Percentiles rank a stretch among this genome's conserved stretches.
Conservation (phyloP, 2,888 invertebrate genomes). For the Ctenicera cuprea region DNA sequence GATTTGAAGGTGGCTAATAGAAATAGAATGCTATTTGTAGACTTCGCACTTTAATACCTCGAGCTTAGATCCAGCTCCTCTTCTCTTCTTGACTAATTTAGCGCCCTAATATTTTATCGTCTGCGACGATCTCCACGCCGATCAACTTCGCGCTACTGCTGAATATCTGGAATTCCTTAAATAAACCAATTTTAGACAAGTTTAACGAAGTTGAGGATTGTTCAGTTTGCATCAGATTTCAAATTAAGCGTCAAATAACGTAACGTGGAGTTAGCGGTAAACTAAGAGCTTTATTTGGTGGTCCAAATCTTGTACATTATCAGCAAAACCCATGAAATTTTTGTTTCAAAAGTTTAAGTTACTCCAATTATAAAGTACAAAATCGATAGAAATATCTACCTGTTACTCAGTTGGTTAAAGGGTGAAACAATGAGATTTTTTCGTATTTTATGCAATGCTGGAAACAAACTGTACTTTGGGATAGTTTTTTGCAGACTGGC, state of each 20-base stretch:
- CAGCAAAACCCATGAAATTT: not conserved
- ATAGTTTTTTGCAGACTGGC: no score
- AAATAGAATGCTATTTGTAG: conserved; percentile 9
- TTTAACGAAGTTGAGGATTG: conserved; percentile 15
- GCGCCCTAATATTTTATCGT: conserved; percentile 19
- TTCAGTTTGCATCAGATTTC: conserved; percentile 14
- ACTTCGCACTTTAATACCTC: conserved; percentile 6
- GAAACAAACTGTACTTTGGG: no score
- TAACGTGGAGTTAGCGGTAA: conserved; percentile 6
- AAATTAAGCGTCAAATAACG: conserved; percentile 14
- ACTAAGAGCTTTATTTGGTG: conserved; percentile 3
- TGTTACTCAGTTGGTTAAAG: no score
- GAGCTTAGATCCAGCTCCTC: conserved; percentile 3
- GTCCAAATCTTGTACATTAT: not conserved
- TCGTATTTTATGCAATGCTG: no score
- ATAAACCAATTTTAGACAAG: conserved; percentile 25
- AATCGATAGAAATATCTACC: no score
- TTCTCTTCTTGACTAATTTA: conserved; percentile 16
- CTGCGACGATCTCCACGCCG: conserved; percentile 8
- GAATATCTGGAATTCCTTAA: conserved; percentile 22
- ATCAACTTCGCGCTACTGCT: conserved; percentile 8
- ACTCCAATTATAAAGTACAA: no score
- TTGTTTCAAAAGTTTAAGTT: no score
- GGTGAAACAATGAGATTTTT: no score
- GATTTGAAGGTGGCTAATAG: not conserved